phyloP scores from a whole-genome alignment of 2,888 invertebrate genomes.

The Dichetophora obliterata region DNA sequence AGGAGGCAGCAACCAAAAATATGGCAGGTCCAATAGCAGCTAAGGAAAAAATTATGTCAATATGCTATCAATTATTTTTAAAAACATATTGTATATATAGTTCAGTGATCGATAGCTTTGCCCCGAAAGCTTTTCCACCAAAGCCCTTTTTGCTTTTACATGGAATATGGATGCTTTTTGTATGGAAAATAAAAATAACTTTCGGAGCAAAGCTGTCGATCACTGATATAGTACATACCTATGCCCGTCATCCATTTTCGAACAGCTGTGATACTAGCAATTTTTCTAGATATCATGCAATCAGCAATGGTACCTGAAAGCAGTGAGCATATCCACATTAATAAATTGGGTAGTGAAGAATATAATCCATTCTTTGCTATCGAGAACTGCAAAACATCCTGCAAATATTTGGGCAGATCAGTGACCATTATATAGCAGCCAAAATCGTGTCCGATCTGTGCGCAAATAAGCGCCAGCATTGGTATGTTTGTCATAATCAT shows the following conservation, averaged over 20 bases:
- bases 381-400: conserved; percentile 72
- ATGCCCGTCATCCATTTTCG: conserved; percentile 74
- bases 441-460: conserved; percentile 77
- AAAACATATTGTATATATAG: background rate
- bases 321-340: conserved; percentile 73
- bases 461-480: conserved; percentile 77
- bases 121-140: too few relatives aligned
- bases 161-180: too few relatives aligned
- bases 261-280: conserved; percentile 72
- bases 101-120: too few relatives aligned
- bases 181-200: too few relatives aligned
- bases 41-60: conserved; percentile 28
- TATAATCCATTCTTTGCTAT: conserved; percentile 72
- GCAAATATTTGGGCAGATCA: conserved; percentile 75
- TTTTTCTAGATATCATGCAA: conserved; percentile 73
- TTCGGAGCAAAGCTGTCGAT: too few relatives aligned
- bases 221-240: too few relatives aligned
- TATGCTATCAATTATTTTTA: background rate
- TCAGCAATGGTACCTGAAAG: conserved; percentile 77
- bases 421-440: conserved; percentile 75
- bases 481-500: conserved; percentile 76
- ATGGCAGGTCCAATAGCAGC: conserved; percentile 75
- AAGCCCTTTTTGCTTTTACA: too few relatives aligned
- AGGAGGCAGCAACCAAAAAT: conserved; percentile 76
- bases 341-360: conserved; percentile 73